phyloP scores from a whole-genome alignment of 2,113 vertebrate genomes.

The Brachirus orientalis region DNA sequence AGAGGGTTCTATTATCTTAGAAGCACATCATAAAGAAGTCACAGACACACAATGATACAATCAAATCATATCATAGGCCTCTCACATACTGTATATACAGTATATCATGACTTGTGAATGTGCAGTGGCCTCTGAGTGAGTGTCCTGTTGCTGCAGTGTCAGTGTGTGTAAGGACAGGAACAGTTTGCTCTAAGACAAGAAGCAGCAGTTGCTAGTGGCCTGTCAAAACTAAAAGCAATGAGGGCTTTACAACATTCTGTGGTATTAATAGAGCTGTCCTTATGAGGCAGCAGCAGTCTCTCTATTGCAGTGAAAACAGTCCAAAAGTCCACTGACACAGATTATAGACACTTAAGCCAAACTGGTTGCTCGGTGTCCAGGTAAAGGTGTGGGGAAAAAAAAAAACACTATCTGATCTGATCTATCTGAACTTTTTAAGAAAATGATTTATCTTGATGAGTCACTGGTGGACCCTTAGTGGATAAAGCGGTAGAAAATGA shows the following conservation, averaged over 20 bases:
- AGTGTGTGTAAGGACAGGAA: conserved; percentile 3
- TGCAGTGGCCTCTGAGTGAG: background rate
- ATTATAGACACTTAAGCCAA: background rate
- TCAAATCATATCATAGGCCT: background rate
- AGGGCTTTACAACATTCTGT: conserved; percentile 56
- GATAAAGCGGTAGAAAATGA: too few relatives aligned
- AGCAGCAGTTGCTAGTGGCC: conserved; percentile 48
- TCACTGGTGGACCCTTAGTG: too few relatives aligned
- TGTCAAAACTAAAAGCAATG: conserved; percentile 54
- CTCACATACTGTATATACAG: too few relatives aligned
- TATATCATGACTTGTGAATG: background rate
- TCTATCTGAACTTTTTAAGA: too few relatives aligned
- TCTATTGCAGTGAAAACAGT: conserved; percentile 27
- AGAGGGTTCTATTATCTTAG: background rate
- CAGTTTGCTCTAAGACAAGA: conserved; percentile 25
- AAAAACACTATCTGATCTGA: too few relatives aligned
- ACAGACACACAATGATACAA: background rate
- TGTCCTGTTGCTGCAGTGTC: background rate
- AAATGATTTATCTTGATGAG: too few relatives aligned
- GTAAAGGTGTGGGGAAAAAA: too few relatives aligned
- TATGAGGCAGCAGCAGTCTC: conserved; percentile 56
- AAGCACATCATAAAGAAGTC: background rate
- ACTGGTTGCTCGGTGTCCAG: too few relatives aligned
- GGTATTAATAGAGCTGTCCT: conserved; percentile 75
- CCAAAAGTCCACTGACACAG: background rate